Conservation (phyloP, 35 echinoderm and acorn worm species). For the Acanthaster planci region DNA sequence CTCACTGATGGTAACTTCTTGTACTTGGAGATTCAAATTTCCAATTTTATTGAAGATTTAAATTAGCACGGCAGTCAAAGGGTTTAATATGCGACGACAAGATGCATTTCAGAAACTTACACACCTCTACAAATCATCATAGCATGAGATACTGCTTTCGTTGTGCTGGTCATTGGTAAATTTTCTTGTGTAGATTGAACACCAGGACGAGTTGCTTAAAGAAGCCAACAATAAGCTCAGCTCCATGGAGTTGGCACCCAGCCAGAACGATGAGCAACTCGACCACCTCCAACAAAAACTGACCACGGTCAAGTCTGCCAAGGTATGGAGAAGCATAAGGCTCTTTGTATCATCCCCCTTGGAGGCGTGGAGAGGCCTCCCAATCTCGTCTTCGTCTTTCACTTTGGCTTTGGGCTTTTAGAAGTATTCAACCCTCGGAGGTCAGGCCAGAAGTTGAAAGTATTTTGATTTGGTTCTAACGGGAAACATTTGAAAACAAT, state of each 20-base stretch:
- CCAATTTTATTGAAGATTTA: too few relatives aligned
- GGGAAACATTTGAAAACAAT: too few relatives aligned
- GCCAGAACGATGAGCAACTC: slow-evolving; percentile 22
- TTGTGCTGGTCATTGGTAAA: background rate
- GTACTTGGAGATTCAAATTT: too few relatives aligned
- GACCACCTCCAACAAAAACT: background rate
- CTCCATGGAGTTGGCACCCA: background rate
- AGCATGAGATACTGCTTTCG: background rate
- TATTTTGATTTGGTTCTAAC: too few relatives aligned
- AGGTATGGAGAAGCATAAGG: background rate
- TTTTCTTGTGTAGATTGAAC: slow-evolving; percentile 10
- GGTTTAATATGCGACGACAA: too few relatives aligned
- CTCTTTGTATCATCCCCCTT: background rate
- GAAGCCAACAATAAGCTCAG: slow-evolving; percentile 1
- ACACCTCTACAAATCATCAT: background rate
- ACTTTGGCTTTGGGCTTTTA: too few relatives aligned
- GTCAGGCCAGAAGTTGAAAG: too few relatives aligned
- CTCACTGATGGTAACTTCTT: too few relatives aligned
- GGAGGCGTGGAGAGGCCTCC: too few relatives aligned
- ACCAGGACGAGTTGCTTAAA: slow-evolving; percentile 12
- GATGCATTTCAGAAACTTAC: background rate
- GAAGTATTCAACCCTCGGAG: too few relatives aligned
- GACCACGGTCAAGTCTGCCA: slow-evolving; percentile 21
- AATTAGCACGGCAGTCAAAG: too few relatives aligned
- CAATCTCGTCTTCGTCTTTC: too few relatives aligned